Base-by-base conservation (phyloP, 2,113 vertebrate species). In the Cynoglossus semilaevis region DNA sequence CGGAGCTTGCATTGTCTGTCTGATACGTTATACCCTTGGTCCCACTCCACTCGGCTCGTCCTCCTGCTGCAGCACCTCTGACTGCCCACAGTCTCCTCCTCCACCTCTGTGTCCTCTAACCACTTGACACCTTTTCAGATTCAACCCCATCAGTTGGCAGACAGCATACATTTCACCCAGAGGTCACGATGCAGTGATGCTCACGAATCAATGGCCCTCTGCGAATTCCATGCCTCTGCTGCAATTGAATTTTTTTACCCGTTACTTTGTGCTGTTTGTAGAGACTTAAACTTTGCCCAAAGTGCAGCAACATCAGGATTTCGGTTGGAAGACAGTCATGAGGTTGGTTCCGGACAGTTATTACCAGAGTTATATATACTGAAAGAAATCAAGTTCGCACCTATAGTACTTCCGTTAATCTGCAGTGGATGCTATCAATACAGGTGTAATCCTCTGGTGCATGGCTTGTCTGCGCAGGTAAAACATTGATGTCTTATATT, bases 221-320 rank as follows among this genome's bases (percentile, higher is more conserved):
- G n/a, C n/a, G n/a, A n/a, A n/a, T 92, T 90, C 93, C 94, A 96
- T 93, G 92, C 94, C 92, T 92, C 86, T 89, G 90, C 88, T 82
- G 82, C 82, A 90, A 96, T 97, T 67, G 94, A 96, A 94, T 93
- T 92, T 92, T n/a, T n/a, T 56, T 64, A 5, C n/a, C 76, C 72
- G 91, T 92, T 94, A 92, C 92, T 92, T 93, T 91, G 22, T 29
- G 86, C 88, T 93, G 93, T 94, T 95, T 95, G 93, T 91, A 88
- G 91, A 93, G 92, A 92, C 86, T 92, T 92, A 92, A 96, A 97
- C 91, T 95, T 95, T 92, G 94, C 90, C 89, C 88, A 89, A 84
- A 90, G 80, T 85, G 82, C 77, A 89, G 85, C 68, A 73, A 78
- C 63, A 51, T 62, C 63, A 74, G 67, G 84, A 67, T 82, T 81